Percentiles rank a stretch among this genome's conserved stretches.
Evolutionary conservation across 2,113 vertebrate genomes (phyloP).

Genomic region (Orthonyx spaldingii): DNA sequence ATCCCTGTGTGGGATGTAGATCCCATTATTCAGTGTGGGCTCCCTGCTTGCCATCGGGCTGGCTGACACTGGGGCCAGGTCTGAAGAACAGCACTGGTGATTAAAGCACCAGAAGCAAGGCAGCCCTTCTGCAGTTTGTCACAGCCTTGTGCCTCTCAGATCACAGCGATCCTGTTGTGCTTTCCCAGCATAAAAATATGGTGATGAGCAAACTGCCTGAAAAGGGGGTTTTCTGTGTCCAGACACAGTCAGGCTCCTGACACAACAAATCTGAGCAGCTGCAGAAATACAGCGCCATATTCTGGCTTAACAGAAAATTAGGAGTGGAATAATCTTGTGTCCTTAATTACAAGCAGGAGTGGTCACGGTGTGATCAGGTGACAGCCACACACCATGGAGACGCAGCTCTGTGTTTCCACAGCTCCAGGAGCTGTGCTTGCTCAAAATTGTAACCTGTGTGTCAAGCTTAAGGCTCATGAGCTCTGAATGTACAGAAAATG

Average conservation of each 20-base stretch:
- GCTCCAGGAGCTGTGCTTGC: background rate
- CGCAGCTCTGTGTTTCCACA: background rate
- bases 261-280: background rate
- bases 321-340: background rate
- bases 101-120: background rate
- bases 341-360: background rate
- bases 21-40: background rate
- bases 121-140: background rate
- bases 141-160: background rate
- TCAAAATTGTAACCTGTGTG: background rate
- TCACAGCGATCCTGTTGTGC: background rate
- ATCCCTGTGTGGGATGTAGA: background rate
- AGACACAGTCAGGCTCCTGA: background rate
- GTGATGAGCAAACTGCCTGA: background rate
- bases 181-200: background rate
- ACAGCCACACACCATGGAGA: background rate
- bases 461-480: background rate
- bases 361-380: background rate
- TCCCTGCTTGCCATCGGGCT: background rate
- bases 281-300: background rate
- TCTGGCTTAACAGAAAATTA: background rate
- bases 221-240: background rate
- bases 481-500: background rate
- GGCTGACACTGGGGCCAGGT: background rate
- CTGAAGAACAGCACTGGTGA: background rate